Conservation (phyloP, 2,797 vertebrate genomes). For the Thalassophryne amazonica region DNA sequence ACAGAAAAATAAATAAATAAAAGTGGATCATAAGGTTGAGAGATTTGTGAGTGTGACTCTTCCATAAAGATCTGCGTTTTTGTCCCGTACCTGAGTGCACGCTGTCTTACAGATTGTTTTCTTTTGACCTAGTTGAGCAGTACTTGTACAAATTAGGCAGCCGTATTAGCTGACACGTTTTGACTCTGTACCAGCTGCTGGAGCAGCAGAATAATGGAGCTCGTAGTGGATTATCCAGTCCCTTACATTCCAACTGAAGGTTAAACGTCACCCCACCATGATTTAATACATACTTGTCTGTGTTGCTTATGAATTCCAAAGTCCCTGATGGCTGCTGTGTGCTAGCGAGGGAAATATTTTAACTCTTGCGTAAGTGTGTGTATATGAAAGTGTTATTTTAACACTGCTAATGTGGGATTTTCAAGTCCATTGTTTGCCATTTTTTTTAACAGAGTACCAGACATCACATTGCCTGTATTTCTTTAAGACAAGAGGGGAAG, state of each 20-base stretch:
- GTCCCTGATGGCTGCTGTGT: slow-evolving; percentile 53
- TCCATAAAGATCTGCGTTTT: too few species aligned
- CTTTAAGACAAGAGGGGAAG: slow-evolving; percentile 19
- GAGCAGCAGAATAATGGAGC: slow-evolving; percentile 40
- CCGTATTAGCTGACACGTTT: too few species aligned
- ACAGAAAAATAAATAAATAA: too few species aligned
- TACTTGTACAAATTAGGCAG: too few species aligned
- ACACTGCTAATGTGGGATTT: slow-evolving; percentile 7
- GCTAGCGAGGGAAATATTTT: slow-evolving; percentile 56
- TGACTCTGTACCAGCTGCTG: not conserved
- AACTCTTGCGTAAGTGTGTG: slow-evolving; percentile 25
- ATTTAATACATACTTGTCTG: slow-evolving; percentile 71
- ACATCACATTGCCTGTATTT: slow-evolving; percentile 22
- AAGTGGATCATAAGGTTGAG: too few species aligned
- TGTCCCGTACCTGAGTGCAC: too few species aligned
- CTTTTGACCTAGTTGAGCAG: too few species aligned
- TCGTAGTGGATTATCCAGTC: slow-evolving; percentile 58
- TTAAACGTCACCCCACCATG: slow-evolving; percentile 67
- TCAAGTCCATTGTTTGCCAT: slow-evolving; percentile 19
- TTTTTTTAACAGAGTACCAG: slow-evolving; percentile 33
- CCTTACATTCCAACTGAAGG: slow-evolving; percentile 68
- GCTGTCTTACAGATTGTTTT: too few species aligned
- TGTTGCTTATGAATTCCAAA: slow-evolving; percentile 76
- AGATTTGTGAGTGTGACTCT: too few species aligned
- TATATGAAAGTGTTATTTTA: slow-evolving; percentile 9